A percentile compares a stretch with the other conserved stretches of the same genome.
phyloP scores from a whole-genome alignment of 2,797 vertebrate species.

The Chelmon rostratus region DNA sequence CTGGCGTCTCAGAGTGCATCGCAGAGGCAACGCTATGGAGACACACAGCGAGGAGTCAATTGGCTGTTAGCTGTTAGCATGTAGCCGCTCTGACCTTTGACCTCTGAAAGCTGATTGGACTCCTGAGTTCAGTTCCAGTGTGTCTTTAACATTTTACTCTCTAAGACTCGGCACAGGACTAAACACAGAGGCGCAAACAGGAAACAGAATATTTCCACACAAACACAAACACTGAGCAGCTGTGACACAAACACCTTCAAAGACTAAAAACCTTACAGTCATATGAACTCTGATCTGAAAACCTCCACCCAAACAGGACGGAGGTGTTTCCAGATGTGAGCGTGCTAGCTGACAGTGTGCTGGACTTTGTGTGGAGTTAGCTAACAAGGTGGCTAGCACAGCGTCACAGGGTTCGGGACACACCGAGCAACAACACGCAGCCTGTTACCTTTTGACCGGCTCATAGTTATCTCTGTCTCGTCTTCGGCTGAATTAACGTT shows the following conservation, averaged over 20 bases:
- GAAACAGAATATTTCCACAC: neutral
- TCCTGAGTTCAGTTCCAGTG: neutral
- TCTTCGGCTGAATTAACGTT: conserved; percentile 75
- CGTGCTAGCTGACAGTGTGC: neutral
- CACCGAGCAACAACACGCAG: neutral
- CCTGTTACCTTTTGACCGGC: conserved; percentile 82
- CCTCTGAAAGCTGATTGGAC: conserved; percentile 26
- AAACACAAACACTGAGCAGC: neutral
- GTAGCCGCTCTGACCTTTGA: conserved; percentile 39
- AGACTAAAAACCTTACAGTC: too few relatives aligned
- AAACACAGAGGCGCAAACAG: conserved; percentile 27
- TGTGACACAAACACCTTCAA: too few relatives aligned
- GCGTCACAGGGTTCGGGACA: conserved; percentile 47
- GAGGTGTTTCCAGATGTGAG: conserved; percentile 12
- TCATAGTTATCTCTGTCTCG: conserved; percentile 85
- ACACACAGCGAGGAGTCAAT: conserved; percentile 34
- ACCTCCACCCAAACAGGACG: neutral
- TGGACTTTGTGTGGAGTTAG: neutral
- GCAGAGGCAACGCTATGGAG: conserved; percentile 92
- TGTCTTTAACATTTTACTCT: neutral
- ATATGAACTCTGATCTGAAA: conserved; percentile 9
- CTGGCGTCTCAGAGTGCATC: conserved; percentile 94
- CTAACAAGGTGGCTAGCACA: conserved; percentile 45
- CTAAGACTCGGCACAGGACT: neutral
- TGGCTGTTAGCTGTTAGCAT: conserved; percentile 19